These are phyloP conservation scores for Drosophila watanabei DNA, from an alignment of 1,140 invertebrate genomes.

Conservation along the genomic window DNA sequence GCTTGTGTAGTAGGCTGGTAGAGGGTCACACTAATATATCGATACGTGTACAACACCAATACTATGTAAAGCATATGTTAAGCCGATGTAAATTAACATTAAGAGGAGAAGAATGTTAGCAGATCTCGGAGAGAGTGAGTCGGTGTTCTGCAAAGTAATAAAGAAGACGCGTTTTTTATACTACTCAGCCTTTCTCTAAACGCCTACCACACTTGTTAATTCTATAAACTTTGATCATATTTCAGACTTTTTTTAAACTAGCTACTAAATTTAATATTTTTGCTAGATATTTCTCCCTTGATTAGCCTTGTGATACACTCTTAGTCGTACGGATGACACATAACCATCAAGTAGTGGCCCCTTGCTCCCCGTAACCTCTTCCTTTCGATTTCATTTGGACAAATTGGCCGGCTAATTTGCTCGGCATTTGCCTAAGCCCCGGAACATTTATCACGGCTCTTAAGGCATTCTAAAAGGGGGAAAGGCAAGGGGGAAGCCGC, in stretches of 20 bases:
- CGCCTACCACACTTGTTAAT: too few relatives aligned
- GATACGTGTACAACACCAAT: too few relatives aligned
- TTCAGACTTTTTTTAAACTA: too few relatives aligned
- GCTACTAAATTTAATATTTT: neutral
- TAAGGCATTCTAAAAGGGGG: constrained; percentile 42
- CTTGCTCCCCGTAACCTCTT: neutral
- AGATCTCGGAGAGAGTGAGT: too few relatives aligned
- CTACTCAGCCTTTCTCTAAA: too few relatives aligned
- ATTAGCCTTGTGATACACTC: constrained; percentile 13
- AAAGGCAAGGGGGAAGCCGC: constrained; percentile 3
- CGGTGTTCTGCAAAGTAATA: too few relatives aligned
- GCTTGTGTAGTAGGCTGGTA: too few relatives aligned
- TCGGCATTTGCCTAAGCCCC: constrained; percentile 63
- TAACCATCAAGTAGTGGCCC: constrained; percentile 2
- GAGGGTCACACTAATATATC: too few relatives aligned
- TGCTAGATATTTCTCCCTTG: neutral
- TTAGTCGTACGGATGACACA: constrained; percentile 5
- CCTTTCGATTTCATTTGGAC: constrained; percentile 54
- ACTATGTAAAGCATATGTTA: too few relatives aligned
- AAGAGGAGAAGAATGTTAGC: too few relatives aligned
- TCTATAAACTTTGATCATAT: neutral
- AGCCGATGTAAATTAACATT: too few relatives aligned
- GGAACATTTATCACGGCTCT: constrained; percentile 70
- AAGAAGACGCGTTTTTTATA: too few relatives aligned
- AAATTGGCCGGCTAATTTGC: constrained; percentile 76